Conservation (phyloP, 2,888 invertebrate species). For the Sepiola atlantica region DNA sequence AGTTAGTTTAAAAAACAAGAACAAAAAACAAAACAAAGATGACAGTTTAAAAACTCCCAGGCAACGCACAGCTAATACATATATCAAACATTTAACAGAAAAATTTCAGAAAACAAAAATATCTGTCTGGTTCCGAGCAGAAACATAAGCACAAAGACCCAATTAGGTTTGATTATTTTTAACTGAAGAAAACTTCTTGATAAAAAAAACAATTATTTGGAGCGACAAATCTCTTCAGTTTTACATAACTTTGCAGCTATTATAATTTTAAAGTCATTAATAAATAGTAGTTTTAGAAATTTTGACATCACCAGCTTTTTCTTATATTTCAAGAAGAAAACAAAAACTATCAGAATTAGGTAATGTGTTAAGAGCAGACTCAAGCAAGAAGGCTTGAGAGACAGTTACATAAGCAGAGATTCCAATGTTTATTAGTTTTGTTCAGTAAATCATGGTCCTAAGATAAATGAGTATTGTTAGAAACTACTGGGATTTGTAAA, state of each 20-base stretch:
- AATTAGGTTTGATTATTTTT: background rate
- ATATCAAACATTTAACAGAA: background rate
- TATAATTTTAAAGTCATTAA: background rate
- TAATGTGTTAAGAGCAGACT: background rate
- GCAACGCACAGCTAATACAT: no score
- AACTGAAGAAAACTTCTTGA: background rate
- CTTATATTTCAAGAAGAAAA: background rate
- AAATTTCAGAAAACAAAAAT: background rate
- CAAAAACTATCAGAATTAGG: background rate
- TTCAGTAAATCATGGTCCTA: background rate
- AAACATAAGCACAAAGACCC: background rate
- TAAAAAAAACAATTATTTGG: no score
- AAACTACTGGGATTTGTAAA: conserved; percentile 19
- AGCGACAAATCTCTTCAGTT: background rate
- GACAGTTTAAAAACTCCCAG: no score
- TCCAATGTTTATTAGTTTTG: background rate
- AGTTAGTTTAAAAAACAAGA: no score
- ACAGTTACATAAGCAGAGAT: background rate
- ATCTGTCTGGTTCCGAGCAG: background rate
- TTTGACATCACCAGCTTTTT: background rate
- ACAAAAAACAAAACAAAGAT: no score
- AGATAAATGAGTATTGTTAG: conserved; percentile 6
- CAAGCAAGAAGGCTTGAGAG: background rate
- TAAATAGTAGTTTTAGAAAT: background rate
- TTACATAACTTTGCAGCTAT: background rate